These are phyloP conservation scores for Himalopsyche kuldschensis DNA, from an alignment of 2,888 invertebrate genomes.

Conservation along the genomic window DNA sequence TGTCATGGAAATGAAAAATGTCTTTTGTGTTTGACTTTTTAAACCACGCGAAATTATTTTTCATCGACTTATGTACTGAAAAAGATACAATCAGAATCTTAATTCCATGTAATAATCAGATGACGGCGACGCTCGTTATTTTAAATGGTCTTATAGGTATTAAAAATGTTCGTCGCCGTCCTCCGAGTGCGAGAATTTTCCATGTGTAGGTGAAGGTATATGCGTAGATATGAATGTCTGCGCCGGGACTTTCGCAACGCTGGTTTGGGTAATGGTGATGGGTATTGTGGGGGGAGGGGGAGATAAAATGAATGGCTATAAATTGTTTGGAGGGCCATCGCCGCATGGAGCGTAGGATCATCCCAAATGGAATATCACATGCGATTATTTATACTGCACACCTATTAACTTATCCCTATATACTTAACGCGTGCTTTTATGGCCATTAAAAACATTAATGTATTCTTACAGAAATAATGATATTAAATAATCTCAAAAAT, in stretches of 20 bases:
- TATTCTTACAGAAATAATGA: no score
- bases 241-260: not conserved
- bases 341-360: slow-evolving; percentile 16
- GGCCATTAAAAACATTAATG: not conserved
- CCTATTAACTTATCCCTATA: not conserved
- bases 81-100: no score
- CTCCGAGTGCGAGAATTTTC: not conserved
- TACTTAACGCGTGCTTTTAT: not conserved
- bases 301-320: slow-evolving; percentile 38
- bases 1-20: no score
- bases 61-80: no score
- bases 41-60: no score
- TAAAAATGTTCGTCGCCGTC: not conserved
- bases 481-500: no score
- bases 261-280: slow-evolving; percentile 8
- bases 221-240: not conserved
- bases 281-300: slow-evolving; percentile 4
- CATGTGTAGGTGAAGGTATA: slow-evolving; percentile 6
- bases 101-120: no score
- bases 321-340: slow-evolving; percentile 34
- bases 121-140: no score
- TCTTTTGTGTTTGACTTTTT: no score
- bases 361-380: slow-evolving; percentile 2
- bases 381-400: not conserved
- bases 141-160: not conserved